Conservation (phyloP, 2,888 invertebrate genomes). For the Noctua pronuba region DNA sequence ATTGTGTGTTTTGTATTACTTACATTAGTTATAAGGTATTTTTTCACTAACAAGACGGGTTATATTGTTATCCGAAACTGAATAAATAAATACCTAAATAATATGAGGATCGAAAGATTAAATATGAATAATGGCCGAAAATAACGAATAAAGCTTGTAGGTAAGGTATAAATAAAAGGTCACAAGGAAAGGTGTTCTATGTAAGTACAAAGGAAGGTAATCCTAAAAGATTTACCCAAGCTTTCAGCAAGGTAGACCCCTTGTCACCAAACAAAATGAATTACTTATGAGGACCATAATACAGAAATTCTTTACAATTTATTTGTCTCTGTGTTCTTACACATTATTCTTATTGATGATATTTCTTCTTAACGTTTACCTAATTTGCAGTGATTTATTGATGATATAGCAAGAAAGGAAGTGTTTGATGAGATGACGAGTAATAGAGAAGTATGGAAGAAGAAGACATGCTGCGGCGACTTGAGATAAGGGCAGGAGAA, state of each 20-base stretch:
- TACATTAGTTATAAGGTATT: too few species aligned
- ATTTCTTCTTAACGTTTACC: not conserved
- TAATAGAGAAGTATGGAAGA: not conserved
- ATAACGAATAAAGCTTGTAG: not conserved
- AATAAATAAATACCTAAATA: too few species aligned
- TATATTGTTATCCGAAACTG: too few species aligned
- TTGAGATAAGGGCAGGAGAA: not conserved
- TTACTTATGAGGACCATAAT: not conserved
- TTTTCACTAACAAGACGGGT: too few species aligned
- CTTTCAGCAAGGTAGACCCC: not conserved
- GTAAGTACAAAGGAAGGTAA: not conserved
- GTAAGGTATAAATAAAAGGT: not conserved
- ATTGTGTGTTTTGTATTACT: too few species aligned
- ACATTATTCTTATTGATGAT: not conserved
- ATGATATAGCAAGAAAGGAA: not conserved
- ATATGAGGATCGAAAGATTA: slow-evolving; percentile 33
- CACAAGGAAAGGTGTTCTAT: not conserved
- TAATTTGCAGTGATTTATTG: not conserved
- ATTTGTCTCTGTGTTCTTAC: not conserved
- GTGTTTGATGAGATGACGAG: not conserved
- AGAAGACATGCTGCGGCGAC: not conserved
- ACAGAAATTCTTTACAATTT: not conserved
- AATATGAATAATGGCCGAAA: slow-evolving; percentile 10
- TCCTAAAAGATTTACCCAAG: slow-evolving; percentile 2
- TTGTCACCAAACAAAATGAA: slow-evolving; percentile 3